Evolutionary conservation across 2,888 invertebrate genomes (phyloP), one percentile per base, ranked within the genome.

Genomic region (Hipparchia semele): DNA sequence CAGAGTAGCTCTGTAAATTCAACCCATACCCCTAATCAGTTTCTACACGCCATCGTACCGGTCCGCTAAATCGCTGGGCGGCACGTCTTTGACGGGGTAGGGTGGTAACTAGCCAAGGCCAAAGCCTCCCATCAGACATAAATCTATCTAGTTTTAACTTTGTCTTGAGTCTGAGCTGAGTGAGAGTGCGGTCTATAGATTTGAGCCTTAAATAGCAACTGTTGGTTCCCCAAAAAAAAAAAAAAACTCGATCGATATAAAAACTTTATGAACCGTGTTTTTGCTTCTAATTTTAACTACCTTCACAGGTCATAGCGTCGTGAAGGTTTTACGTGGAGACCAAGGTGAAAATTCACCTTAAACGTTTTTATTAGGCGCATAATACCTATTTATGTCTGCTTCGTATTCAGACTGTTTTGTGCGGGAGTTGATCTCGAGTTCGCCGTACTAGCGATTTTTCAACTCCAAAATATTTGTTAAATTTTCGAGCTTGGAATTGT

Each of bases 351-450:
- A 58, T 56, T 61, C 49, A 62, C 62, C 49, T 39, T 58, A 54
- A 68, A 56, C 51, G 61, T 68, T 72, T 68, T 62, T 62, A 56
- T 69, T 33, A 68, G 64, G 59, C 58, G 65, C 53, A 70, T 45
- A 67, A 56, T 67, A 67, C 56, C 13, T 58, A 39, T 66, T 66
- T 56, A 66, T 12, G 54, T n/a, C 39, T 68, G 33, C 12, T 7
- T 33, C 12, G 12, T 12, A 12, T 59, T 4, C n/a, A 39, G 54
- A 45, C 39, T 61, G 8, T 6, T 53, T 68, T 51, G 33, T 10
- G 9, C 68, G 65, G 53, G 73, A 73, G 75, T 70, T 73, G 68
- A 71, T 75, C 71, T 71, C 70, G 71, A 73, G 73, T 75, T 75
- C 73, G 73, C 13, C 68, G 73, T 73, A 68, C 73, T 53, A 58